Evolutionary conservation across 2,113 vertebrate genomes (phyloP).

Genomic region (Neodontobutis hainanensis): DNA sequence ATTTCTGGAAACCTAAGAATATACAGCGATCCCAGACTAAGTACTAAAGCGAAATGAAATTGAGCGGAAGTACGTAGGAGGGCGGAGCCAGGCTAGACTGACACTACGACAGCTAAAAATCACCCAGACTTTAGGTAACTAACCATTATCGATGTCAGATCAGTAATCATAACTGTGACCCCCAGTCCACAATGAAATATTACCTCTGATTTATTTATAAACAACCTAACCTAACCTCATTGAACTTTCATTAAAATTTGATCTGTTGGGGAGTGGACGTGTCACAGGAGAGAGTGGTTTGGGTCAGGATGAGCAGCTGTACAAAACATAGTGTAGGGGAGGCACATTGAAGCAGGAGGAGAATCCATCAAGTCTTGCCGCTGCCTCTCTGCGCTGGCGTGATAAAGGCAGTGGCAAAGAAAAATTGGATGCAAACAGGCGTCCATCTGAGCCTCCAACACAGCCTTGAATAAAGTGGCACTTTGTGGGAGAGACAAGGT

Average conservation of each 20-base stretch:
- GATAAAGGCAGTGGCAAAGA: conserved; percentile 57
- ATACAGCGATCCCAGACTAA: too few relatives aligned
- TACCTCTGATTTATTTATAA: too few relatives aligned
- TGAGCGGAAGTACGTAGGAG: too few relatives aligned
- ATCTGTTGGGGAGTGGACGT: conserved; percentile 9
- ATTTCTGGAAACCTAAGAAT: too few relatives aligned
- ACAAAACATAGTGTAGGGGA: conserved; percentile 47
- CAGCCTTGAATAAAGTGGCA: conserved; percentile 19
- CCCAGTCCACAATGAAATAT: too few relatives aligned
- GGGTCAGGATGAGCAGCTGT: conserved; percentile 45
- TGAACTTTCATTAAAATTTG: conserved; percentile 6
- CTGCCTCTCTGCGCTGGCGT: conserved; percentile 46
- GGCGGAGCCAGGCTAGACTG: too few relatives aligned
- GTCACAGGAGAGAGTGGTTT: conserved; percentile 24
- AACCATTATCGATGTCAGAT: too few relatives aligned
- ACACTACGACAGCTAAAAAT: too few relatives aligned
- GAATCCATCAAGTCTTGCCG: conserved; percentile 58
- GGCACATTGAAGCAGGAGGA: conserved; percentile 35
- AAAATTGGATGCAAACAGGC: conserved; percentile 43
- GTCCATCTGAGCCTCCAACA: conserved; percentile 37
- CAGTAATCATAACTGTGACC: too few relatives aligned
- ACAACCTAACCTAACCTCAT: neutral
- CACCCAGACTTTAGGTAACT: too few relatives aligned
- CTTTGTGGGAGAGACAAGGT: neutral
- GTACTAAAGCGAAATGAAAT: too few relatives aligned